phyloP scores from a whole-genome alignment of 2,113 vertebrate genomes.

The Indicator indicator region DNA sequence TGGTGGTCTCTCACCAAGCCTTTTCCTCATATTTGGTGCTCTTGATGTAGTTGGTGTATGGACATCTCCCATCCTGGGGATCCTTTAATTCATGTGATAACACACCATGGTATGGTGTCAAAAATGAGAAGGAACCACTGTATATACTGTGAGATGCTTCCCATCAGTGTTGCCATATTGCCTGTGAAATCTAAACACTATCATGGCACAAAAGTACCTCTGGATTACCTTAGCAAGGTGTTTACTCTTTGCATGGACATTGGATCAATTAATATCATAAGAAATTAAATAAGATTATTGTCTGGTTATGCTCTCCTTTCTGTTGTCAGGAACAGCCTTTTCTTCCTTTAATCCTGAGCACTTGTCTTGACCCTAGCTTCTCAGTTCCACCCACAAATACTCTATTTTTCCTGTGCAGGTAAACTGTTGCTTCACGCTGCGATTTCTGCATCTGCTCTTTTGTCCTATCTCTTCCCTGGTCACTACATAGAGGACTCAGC shows the following conservation, averaged over 20 bases:
- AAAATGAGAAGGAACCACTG: neutral
- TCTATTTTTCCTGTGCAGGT: neutral
- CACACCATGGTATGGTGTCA: neutral
- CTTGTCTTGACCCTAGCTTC: fast-evolving
- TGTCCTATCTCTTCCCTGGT: neutral
- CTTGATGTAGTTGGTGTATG: neutral
- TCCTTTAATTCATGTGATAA: neutral
- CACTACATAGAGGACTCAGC: neutral
- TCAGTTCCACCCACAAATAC: neutral
- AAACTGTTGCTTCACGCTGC: neutral
- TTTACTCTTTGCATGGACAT: neutral
- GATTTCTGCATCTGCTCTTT: neutral
- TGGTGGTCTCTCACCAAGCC: neutral
- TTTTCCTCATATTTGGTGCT: neutral
- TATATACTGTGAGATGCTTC: neutral
- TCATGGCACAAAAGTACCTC: neutral
- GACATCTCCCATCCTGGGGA: neutral
- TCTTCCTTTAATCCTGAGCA: neutral
- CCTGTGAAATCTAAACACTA: neutral
- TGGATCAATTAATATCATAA: neutral
- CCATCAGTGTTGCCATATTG: neutral
- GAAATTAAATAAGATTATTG: neutral
- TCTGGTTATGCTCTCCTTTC: neutral
- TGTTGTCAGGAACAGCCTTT: neutral
- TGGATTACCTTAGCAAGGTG: neutral